Conservation (phyloP, 1,140 invertebrate species). For the Venturia canescens region DNA sequence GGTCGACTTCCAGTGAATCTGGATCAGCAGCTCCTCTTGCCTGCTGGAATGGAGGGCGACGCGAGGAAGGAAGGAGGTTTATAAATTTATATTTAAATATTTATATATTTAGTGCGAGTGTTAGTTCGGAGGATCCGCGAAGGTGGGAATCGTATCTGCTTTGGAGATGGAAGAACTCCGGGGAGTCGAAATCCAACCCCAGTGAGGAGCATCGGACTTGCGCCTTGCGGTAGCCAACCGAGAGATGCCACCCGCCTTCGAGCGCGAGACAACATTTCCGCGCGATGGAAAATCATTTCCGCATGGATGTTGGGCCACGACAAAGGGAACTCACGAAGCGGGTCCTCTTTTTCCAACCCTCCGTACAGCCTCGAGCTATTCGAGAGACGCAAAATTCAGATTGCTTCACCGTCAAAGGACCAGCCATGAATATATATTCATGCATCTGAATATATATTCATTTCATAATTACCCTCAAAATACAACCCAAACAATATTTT, state of each 20-base stretch:
- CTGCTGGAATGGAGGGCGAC: too few species aligned
- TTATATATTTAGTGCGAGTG: too few species aligned
- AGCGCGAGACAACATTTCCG: not conserved
- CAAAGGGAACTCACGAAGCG: not conserved
- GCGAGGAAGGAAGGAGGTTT: too few species aligned
- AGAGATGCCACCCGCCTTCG: not conserved
- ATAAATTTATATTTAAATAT: too few species aligned
- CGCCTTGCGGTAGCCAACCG: too few species aligned
- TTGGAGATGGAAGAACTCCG: too few species aligned
- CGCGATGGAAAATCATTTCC: not conserved
- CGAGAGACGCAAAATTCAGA: not conserved
- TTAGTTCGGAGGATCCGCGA: too few species aligned
- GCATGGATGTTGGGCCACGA: not conserved
- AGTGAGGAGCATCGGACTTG: too few species aligned
- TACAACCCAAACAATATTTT: too few species aligned
- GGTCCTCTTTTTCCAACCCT: not conserved
- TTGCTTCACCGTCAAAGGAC: conserved; percentile 10
- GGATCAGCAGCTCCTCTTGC: not conserved
- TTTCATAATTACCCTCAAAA: too few species aligned
- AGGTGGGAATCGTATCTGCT: too few species aligned
- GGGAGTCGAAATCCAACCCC: too few species aligned
- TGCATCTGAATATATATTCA: not conserved
- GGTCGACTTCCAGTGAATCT: not conserved
- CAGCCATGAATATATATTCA: not conserved
- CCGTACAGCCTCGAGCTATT: conserved; percentile 1